Evolutionary conservation across 2,113 vertebrate genomes (phyloP), one percentile per base, ranked within the genome.

Genomic region (Erinaceus europaeus): DNA sequence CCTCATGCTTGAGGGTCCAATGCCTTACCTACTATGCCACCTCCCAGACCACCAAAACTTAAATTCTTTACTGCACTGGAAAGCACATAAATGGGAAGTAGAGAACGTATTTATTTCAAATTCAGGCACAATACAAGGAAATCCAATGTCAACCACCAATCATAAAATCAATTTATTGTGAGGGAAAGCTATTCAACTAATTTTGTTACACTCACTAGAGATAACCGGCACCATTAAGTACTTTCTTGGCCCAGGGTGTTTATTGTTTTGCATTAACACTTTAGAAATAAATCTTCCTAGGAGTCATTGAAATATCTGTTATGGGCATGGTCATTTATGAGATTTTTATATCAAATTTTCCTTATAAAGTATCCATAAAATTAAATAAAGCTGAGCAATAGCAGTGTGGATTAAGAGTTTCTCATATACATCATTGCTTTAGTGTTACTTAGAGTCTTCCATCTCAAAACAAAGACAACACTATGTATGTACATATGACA

Each of bases 91-190:
- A 36, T 53, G 55, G 8, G 46, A 84, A 1, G 7, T 34, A 92
- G 36, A 92, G 93, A 77, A n/a, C 5, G 65, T 57, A 83, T 48
- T 79, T 77, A 76, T 83, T 84, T 2, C 32, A 90, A 93, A 82
- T 44, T 86, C 21, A 87, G 4, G 27, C 14, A 86, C 3, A 86
- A 87, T 59, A 77, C 53, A 75, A 62, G 59, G 57, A 93, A 95
- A 93, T 0, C 48, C 42, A 91, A 53, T 32, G 79, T 2, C 40
- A 88, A 9, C 9, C 25, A 87, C 77, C 74, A 94, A 80, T 55
- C 68, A 83, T 81, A 81, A 82, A 15, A 72, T 9, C 86, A 0
- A 93, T 57, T 32, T 69, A 4, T 55, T 88, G 29, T 69, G 83
- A 91, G 68, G 44, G 38, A 81, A 84, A 38, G 59, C 20, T n/a